Evolutionary conservation across 1,140 invertebrate species (phyloP).

Genomic region (Aradophagus sp.): DNA sequence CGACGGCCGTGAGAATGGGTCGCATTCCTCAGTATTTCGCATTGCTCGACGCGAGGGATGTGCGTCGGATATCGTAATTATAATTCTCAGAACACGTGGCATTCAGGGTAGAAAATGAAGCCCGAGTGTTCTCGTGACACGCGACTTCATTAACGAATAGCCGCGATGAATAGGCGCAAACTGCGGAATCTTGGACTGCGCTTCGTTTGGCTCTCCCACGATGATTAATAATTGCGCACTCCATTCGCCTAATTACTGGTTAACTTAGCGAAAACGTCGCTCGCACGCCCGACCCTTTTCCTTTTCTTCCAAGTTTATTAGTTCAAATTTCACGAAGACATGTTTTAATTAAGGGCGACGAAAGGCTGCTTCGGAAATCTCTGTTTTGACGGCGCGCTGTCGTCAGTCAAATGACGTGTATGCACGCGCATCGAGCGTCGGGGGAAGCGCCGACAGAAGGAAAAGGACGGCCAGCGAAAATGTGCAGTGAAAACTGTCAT

Average conservation of each 20-base stretch:
- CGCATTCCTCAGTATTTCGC: slow-evolving; percentile 54
- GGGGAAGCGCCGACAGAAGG: too few species aligned
- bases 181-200: slow-evolving; percentile 42
- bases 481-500: too few species aligned
- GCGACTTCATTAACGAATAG: slow-evolving; percentile 60
- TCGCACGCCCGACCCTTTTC: slow-evolving; percentile 24
- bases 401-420: too few species aligned
- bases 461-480: too few species aligned
- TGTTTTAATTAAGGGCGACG: slow-evolving; percentile 49
- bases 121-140: slow-evolving; percentile 46
- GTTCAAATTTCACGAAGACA: slow-evolving; percentile 30
- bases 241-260: slow-evolving; percentile 52
- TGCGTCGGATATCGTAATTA: slow-evolving; percentile 56
- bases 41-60: slow-evolving; percentile 44
- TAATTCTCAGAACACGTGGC: slow-evolving; percentile 57
- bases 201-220: slow-evolving; percentile 4
- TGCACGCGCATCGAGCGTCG: too few species aligned
- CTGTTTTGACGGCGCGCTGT: slow-evolving; percentile 28
- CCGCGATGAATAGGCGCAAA: slow-evolving; percentile 43
- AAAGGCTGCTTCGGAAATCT: slow-evolving; percentile 23
- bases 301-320: slow-evolving; percentile 32
- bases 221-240: slow-evolving; percentile 51
- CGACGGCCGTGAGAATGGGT: slow-evolving; percentile 30
- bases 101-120: slow-evolving; percentile 48
- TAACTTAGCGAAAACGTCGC: slow-evolving; percentile 40